phyloP scores from a whole-genome alignment of 2,113 vertebrate genomes.

The Dermatemys mawii region DNA sequence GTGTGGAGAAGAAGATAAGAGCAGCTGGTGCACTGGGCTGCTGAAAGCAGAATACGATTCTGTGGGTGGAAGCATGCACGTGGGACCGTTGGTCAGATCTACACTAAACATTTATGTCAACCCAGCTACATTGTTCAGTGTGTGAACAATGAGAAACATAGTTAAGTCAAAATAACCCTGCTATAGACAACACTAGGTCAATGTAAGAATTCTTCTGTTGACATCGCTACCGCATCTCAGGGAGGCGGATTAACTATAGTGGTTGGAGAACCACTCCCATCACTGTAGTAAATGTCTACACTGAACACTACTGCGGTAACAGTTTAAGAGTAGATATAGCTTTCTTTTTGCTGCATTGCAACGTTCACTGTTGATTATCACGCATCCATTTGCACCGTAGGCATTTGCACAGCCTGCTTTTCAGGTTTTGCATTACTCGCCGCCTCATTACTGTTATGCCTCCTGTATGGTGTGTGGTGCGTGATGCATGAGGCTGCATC shows the following conservation, averaged over 20 bases:
- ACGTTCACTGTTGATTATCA: not conserved
- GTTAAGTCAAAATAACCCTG: too few species aligned
- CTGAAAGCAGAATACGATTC: too few species aligned
- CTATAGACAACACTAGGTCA: too few species aligned
- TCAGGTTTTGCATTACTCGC: not conserved
- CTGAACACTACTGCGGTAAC: not conserved
- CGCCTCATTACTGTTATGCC: not conserved
- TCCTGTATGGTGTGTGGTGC: not conserved
- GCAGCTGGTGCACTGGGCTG: accelerated
- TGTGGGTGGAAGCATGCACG: too few species aligned
- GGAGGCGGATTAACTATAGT: too few species aligned
- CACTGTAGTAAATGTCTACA: not conserved
- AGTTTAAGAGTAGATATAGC: not conserved
- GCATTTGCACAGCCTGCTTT: not conserved
- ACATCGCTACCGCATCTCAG: too few species aligned
- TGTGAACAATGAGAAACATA: too few species aligned
- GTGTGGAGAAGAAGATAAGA: not conserved
- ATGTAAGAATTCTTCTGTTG: too few species aligned
- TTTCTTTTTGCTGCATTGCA: not conserved
- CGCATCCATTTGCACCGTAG: not conserved
- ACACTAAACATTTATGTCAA: too few species aligned
- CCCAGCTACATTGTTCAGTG: too few species aligned
- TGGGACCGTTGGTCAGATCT: too few species aligned
- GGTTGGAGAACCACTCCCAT: too few species aligned
- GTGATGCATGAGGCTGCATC: not conserved